Evolutionary conservation across 2,797 vertebrate genomes (phyloP), one percentile per base, ranked within the genome.

Genomic region (Falco concolor): DNA sequence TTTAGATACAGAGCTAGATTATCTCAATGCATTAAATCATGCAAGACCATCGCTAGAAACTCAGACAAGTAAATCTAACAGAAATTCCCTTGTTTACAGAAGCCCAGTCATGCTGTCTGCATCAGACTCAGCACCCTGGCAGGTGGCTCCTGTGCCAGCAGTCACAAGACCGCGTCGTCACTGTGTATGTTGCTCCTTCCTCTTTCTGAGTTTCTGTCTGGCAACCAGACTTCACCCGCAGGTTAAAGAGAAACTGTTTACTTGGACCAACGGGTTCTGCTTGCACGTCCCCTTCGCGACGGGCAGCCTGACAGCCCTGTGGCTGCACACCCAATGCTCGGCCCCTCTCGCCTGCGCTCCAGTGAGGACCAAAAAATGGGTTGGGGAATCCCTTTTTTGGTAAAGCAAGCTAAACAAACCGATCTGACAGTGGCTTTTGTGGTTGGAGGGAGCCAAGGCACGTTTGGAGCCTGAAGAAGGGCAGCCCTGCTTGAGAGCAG

Each of bases 311-410:
- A 65, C 75, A 36, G 57, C 75, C 38, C 78, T 1, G 10, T 9
- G 44, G 63, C 67, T 22, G 53, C 36, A 8, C 10, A 19, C 63
- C 47, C 38, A 3, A 2, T 2, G 5, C 36, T 11, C 10, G 0
- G 47, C 54, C 64, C 52, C 50, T 24, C 82, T 54, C 27, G 4
- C 14, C 27, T 1, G 0, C 0, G 10, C 68, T 42, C 42, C 13
- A 9, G 34, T 1, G 4, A 40, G 61, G 52, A 14, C 12, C 5
- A 10, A 54, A 63, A 84, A 94, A 78, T 8, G 32, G 69, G 77
- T 1, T 22, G 68, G 86, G 89, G 52, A 94, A 89, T 76, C 90
- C 92, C 81, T 85, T 92, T 96, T 93, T 94, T 69, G 74, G 79
- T 84, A 82, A 94, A 88, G 53, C 14, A 34, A 88, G 36, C 36